Evolutionary conservation across 2,113 vertebrate species (phyloP).

Genomic region (Lanius collurio): DNA sequence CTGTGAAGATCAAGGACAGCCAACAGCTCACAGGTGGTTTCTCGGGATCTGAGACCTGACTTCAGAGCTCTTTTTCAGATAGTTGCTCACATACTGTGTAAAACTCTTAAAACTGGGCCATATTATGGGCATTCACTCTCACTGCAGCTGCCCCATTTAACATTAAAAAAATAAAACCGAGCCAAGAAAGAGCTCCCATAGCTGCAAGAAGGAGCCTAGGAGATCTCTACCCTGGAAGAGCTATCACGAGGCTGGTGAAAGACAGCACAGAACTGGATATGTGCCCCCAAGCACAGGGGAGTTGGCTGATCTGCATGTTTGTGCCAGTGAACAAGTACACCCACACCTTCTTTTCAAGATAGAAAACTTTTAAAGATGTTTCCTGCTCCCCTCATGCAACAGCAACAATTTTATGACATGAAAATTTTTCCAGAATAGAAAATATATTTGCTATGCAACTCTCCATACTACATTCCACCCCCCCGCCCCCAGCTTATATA

Average conservation of each 20-base stretch:
- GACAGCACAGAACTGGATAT: not conserved
- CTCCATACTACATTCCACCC: not conserved
- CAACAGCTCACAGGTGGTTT: not conserved
- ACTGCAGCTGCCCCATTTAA: not conserved
- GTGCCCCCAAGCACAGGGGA: not conserved
- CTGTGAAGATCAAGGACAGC: not conserved
- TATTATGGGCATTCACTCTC: not conserved
- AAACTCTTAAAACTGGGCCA: rapidly evolving
- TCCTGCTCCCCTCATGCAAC: not conserved
- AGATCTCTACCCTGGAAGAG: not conserved
- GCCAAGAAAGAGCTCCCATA: not conserved
- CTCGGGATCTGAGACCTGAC: not conserved
- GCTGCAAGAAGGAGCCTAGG: not conserved
- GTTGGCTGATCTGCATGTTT: not conserved
- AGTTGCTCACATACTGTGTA: not conserved
- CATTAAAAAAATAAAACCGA: not conserved
- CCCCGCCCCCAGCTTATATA: not conserved
- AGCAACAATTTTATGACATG: not conserved
- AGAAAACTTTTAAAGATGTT: not conserved
- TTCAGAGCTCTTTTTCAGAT: not conserved
- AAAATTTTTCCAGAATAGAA: not conserved
- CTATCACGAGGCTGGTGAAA: not conserved
- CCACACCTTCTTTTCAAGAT: not conserved
- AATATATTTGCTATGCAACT: not conserved
- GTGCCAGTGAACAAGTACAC: not conserved